Evolutionary conservation across 2,888 invertebrate species (phyloP), one percentile per base, ranked within the genome.

Genomic region (Mythimna vitellina): DNA sequence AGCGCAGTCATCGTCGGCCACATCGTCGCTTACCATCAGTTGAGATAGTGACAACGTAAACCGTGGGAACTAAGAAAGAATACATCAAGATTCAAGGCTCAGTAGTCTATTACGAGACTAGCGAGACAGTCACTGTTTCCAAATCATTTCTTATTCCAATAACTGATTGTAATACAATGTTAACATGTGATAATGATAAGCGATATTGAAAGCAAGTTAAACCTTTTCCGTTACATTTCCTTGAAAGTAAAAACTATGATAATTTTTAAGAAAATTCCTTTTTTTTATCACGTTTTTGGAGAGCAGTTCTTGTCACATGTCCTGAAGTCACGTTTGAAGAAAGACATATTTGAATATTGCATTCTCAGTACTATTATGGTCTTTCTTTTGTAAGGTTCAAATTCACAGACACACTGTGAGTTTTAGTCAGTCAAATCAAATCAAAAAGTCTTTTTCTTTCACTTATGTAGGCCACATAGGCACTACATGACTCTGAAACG

Each of bases 201-300:
- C 63, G 10, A 14, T 4, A 60, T 65, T 74, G 17, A 42, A 22
- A 46, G 54, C n/a, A 51, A 58, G 58, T 38, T 42, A 14, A 25
- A 22, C 32, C 29, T n/a, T 46, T 65, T 64, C 51, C 10, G n/a
- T n/a, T 22, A 62, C 8, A 66, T 74, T 68, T 60, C 65, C n/a
- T 71, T 79, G 68, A 75, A 71, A 75, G 68, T 71, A 75, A 79
- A 79, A 78, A 60, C 58, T 32, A 75, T 75, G 74, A 7, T 57
- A 61, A 78, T 65, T 62, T 35, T 4, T 12, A 42, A 53, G 51
- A 73, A 65, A 46, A 58, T n/a, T 54, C 8, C 8, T 22, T n/a
- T 20, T 25, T 68, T 76, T 32, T 10, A 49, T 70, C 70, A 74
- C 70, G 70, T 65, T 60, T 65, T 73, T 17, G 32, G 1, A 25